A percentile compares a stretch with the other conserved stretches of the same genome.
Conservation (phyloP, 2,113 vertebrate genomes). For the Ovis aries region DNA sequence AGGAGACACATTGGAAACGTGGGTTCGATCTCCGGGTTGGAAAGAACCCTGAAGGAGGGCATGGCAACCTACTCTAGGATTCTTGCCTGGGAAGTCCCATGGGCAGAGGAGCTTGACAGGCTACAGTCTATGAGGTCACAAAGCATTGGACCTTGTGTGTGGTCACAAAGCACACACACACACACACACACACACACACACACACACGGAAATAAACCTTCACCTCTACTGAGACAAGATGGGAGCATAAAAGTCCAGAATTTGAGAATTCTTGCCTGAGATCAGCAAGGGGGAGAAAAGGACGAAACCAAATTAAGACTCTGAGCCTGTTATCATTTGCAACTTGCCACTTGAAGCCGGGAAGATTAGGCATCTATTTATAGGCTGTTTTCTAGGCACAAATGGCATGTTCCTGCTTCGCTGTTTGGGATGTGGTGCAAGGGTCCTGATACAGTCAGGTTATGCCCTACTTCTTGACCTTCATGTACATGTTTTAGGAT, state of each 20-base stretch:
- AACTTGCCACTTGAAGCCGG: neutral
- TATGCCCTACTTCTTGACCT: neutral
- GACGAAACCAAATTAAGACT: neutral
- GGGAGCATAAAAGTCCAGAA: neutral
- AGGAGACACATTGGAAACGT: neutral
- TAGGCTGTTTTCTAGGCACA: neutral
- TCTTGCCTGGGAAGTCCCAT: neutral
- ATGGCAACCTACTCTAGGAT: neutral
- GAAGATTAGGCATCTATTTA: constrained; percentile 12
- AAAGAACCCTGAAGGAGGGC: neutral
- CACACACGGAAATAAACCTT: neutral
- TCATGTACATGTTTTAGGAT: neutral
- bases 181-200: neutral
- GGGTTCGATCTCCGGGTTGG: neutral
- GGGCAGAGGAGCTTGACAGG: neutral
- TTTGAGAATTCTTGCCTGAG: neutral
- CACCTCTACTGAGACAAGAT: neutral
- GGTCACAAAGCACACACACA: no score
- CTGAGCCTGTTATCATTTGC: neutral
- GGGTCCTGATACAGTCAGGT: neutral
- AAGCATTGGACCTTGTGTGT: neutral
- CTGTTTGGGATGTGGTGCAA: neutral
- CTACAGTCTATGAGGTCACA: neutral
- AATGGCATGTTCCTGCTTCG: neutral
- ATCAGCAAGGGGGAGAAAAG: neutral